Percentiles rank a stretch among this genome's conserved stretches.
Conservation (phyloP, 2,113 vertebrate species). For the Notothenia coriiceps region DNA sequence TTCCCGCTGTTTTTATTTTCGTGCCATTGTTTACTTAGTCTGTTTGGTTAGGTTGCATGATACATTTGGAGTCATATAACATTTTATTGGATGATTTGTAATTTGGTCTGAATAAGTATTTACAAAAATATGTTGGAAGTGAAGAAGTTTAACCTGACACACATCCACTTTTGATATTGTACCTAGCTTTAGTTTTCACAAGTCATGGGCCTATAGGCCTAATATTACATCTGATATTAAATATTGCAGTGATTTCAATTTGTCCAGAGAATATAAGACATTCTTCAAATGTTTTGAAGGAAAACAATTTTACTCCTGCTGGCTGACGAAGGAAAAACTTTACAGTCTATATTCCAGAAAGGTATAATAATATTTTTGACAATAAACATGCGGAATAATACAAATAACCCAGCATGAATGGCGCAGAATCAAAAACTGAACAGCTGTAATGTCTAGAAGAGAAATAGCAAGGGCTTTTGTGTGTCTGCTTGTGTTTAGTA, state of each 20-base stretch:
- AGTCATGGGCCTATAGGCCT: no score
- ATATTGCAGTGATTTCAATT: not conserved
- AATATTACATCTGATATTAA: not conserved
- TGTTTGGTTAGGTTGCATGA: not conserved
- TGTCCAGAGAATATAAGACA: not conserved
- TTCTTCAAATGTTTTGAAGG: not conserved
- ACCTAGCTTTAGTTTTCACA: not conserved
- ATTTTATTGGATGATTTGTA: not conserved
- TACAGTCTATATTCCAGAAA: not conserved
- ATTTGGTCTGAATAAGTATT: slow-evolving; percentile 6
- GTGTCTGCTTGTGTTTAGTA: not conserved
- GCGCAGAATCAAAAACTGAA: slow-evolving; percentile 53
- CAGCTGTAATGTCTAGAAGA: slow-evolving; percentile 67
- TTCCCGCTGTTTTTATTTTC: not conserved
- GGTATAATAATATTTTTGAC: no score
- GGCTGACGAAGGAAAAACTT: not conserved
- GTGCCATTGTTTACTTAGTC: not conserved
- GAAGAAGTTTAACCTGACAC: not conserved
- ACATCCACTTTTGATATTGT: not conserved
- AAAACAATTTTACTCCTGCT: not conserved
- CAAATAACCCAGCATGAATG: slow-evolving; percentile 16
- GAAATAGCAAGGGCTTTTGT: slow-evolving; percentile 28
- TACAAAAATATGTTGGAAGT: not conserved
- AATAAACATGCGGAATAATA: no score
- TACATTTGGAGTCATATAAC: not conserved